These are phyloP conservation scores for Macrotus californicus DNA, from an alignment of 2,113 vertebrate species.

Conservation along the genomic window DNA sequence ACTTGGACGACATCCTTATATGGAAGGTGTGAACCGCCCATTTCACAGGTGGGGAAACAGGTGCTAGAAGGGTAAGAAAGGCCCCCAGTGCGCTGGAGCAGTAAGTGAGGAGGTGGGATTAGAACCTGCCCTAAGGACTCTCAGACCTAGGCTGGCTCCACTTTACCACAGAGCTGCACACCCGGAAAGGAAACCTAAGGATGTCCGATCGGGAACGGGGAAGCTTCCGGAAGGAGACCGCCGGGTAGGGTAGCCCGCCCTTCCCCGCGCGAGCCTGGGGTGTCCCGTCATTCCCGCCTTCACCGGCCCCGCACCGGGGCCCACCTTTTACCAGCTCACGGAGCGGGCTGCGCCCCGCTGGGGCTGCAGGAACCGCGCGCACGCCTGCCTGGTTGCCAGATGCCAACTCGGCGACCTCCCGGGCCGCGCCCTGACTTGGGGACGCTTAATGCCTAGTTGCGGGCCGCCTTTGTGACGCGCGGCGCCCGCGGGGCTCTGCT, in stretches of 20 bases:
- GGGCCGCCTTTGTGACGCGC: slow-evolving; percentile 62
- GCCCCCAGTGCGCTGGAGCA: background rate
- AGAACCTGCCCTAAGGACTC: background rate
- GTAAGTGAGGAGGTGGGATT: background rate
- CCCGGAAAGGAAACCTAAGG: background rate
- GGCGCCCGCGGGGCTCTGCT: background rate
- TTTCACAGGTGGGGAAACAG: background rate
- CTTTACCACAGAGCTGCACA: background rate
- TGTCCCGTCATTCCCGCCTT: background rate
- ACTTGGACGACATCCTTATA: background rate
- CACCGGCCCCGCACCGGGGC: background rate
- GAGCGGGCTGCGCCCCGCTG: background rate
- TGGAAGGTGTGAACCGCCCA: background rate
- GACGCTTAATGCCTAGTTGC: background rate
- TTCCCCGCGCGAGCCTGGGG: background rate
- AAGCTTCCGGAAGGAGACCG: background rate
- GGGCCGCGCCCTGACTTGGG: too few species aligned
- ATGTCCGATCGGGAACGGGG: background rate
- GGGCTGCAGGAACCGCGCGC: slow-evolving; percentile 30
- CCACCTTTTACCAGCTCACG: background rate
- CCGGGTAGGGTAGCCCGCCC: background rate
- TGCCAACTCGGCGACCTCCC: background rate
- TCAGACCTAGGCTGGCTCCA: background rate
- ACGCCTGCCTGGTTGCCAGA: background rate
- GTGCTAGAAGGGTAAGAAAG: background rate